Percentiles rank a stretch among this genome's conserved stretches.
phyloP scores from a whole-genome alignment of 2,888 invertebrate species.

The Platycheirus rosarum region DNA sequence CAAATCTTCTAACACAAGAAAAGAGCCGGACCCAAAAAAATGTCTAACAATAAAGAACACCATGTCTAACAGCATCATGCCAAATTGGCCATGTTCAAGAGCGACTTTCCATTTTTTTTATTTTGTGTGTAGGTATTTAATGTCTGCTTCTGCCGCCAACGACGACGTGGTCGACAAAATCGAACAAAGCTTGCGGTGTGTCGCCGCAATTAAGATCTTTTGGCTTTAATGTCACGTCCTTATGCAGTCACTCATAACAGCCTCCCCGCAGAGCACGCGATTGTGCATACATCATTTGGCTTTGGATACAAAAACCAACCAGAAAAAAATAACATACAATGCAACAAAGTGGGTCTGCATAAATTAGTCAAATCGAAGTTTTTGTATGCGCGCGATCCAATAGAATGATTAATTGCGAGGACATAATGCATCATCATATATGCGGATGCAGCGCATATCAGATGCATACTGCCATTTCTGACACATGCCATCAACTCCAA shows the following conservation, averaged over 20 bases:
- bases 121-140: slow-evolving; percentile 5
- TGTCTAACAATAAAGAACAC: slow-evolving; percentile 48
- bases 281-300: slow-evolving; percentile 66
- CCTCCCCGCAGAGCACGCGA: slow-evolving; percentile 64
- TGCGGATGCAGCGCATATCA: slow-evolving; percentile 25
- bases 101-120: slow-evolving; percentile 64
- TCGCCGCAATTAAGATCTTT: slow-evolving; percentile 66
- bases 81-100: slow-evolving; percentile 63
- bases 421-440: slow-evolving; percentile 48
- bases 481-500: slow-evolving; percentile 52
- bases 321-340: slow-evolving; percentile 17
- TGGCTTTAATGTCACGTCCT: slow-evolving; percentile 74
- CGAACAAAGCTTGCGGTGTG: slow-evolving; percentile 49
- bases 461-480: slow-evolving; percentile 56
- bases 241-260: slow-evolving; percentile 72
- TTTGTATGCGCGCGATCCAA: slow-evolving; percentile 44
- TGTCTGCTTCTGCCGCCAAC: slow-evolving; percentile 27
- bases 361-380: slow-evolving; percentile 61
- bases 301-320: slow-evolving; percentile 27
- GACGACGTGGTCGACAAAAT: slow-evolving; percentile 1
- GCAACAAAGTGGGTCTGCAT: slow-evolving; percentile 58
- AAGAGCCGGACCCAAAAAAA: no score
- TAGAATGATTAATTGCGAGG: slow-evolving; percentile 66
- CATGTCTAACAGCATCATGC: slow-evolving; percentile 51
- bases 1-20: no score